These are phyloP conservation scores for Brachypodius melanocephalos DNA, from an alignment of 2,113 vertebrate species.

Conservation along the genomic window DNA sequence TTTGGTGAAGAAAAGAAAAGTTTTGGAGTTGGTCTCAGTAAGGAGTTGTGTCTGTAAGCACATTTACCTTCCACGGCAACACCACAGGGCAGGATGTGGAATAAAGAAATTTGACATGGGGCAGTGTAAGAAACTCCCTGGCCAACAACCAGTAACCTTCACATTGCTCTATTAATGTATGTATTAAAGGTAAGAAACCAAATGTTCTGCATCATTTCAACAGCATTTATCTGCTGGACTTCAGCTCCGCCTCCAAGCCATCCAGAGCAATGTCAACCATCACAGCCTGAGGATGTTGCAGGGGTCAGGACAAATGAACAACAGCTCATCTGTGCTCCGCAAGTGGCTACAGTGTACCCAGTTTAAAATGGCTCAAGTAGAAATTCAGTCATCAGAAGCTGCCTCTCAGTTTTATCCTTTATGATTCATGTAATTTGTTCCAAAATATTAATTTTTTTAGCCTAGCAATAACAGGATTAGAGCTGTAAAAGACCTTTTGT, in stretches of 20 bases:
- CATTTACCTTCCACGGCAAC: not conserved
- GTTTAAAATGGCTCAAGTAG: constrained; percentile 99
- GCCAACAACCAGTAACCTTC: not conserved
- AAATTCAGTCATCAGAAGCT: constrained; percentile 98
- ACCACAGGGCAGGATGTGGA: not conserved
- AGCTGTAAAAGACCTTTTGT: constrained; percentile 69
- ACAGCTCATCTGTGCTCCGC: constrained; percentile 84
- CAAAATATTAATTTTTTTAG: constrained; percentile 66
- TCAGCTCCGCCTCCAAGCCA: constrained; percentile 94
- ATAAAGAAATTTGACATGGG: not conserved
- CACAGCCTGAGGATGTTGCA: constrained; percentile 86
- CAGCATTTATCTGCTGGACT: constrained; percentile 96
- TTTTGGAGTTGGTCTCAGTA: not conserved
- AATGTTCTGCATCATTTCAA: constrained; percentile 16
- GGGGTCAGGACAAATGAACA: constrained; percentile 74
- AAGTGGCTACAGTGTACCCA: constrained; percentile 98
- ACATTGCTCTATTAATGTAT: not conserved
- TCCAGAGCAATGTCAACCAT: constrained; percentile 96
- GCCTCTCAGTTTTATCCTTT: constrained; percentile 99
- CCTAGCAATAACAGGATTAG: constrained; percentile 80
- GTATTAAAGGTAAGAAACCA: not conserved
- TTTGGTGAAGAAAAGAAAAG: not conserved
- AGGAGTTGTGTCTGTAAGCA: not conserved
- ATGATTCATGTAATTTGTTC: constrained; percentile 74
- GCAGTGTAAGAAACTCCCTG: not conserved